Conservation (phyloP, 1,140 invertebrate genomes). For the Ladona fulva region DNA sequence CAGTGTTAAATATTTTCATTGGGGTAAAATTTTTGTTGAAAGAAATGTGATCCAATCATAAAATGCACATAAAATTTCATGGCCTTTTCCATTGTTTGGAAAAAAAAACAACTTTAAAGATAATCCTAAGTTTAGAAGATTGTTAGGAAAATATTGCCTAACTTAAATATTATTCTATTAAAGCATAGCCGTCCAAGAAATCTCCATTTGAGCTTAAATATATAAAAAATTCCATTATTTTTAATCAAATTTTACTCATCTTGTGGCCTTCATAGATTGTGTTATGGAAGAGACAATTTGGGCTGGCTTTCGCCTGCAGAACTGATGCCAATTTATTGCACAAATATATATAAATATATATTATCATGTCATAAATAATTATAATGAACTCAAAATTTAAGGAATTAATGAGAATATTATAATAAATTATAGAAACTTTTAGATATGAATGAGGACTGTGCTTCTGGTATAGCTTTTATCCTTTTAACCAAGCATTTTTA, state of each 20-base stretch:
- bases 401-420: neutral
- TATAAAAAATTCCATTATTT: neutral
- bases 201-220: neutral
- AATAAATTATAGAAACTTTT: neutral
- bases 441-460: neutral
- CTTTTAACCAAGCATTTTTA: neutral
- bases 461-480: neutral
- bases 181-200: neutral
- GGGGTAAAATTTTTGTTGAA: neutral
- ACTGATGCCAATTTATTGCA: neutral
- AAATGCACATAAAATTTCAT: neutral
- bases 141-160: neutral
- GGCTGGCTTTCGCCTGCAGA: neutral
- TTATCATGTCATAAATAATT: neutral
- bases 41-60: neutral
- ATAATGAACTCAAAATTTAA: neutral
- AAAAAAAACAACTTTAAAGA: neutral
- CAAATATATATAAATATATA: neutral
- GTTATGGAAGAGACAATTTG: neutral
- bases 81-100: neutral
- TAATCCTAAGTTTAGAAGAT: neutral
- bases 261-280: neutral
- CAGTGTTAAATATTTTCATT: neutral
- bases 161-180: neutral
- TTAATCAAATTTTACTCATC: slow-evolving; percentile 8